These are phyloP conservation scores for Dicaeum eximium DNA, from an alignment of 2,113 vertebrate genomes.

Conservation along the genomic window DNA sequence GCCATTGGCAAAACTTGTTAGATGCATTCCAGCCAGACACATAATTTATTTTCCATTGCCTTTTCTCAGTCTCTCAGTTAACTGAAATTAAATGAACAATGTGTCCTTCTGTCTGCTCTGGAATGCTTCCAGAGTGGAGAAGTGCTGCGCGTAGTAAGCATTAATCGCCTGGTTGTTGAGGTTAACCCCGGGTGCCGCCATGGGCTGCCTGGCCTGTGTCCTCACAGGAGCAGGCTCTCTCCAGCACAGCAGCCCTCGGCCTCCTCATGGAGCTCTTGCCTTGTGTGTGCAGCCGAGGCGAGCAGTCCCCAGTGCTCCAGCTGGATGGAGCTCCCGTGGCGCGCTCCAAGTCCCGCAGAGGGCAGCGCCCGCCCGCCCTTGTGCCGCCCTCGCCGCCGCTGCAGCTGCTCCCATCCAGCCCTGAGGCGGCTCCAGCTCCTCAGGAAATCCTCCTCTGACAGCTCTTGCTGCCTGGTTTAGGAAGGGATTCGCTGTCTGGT, in stretches of 20 bases:
- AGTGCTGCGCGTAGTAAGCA: not conserved
- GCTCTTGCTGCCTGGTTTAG: not conserved
- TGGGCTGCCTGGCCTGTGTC: rapidly evolving
- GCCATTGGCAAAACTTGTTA: not conserved
- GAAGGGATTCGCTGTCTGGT: not conserved
- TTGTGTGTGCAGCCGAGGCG: rapidly evolving
- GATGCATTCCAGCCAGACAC: not conserved
- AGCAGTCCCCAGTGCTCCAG: rapidly evolving
- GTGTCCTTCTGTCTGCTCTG: not conserved
- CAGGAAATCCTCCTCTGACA: not conserved
- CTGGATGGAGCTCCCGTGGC: not conserved
- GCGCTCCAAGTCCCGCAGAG: no score
- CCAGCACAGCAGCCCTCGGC: rapidly evolving
- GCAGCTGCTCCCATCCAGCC: rapidly evolving
- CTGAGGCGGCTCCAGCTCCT: rapidly evolving
- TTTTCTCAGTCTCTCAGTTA: not conserved
- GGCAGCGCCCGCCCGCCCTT: not conserved
- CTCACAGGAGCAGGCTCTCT: not conserved
- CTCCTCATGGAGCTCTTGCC: not conserved
- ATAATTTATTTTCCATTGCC: not conserved
- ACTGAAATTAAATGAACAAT: not conserved
- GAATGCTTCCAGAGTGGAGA: not conserved
- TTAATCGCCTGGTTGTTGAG: not conserved
- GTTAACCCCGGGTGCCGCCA: rapidly evolving
- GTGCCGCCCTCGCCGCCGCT: rapidly evolving